Evolutionary conservation across 1,140 invertebrate genomes (phyloP), one percentile per base, ranked within the genome.

Genomic region (Megathymus violae): DNA sequence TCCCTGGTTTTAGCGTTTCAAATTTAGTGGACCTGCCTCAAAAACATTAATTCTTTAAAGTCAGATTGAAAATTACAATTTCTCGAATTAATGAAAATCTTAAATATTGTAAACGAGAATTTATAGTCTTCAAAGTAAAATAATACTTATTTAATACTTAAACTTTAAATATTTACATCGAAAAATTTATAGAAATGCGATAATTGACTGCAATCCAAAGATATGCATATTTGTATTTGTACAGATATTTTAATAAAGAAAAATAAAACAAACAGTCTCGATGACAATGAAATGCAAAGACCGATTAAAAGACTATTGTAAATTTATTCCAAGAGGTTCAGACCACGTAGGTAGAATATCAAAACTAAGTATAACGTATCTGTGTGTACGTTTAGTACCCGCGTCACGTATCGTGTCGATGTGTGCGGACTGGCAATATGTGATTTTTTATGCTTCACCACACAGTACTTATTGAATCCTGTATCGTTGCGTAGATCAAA

Each of bases 401-500:
- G 38, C 48, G 63, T 82, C 82, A 85, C 87, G 87, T 88, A 69
- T 38, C 60, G 64, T 56, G 72, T 48, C 27, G 47, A 75, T 78
- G 82, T 71, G 79, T 59, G 67, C 44, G 10, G 87, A 78, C 75
- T 89, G 65, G 71, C 64, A 82, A 86, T 79, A 54, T 51, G 51
- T 51, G 69, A 72, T 84, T 87, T 88, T 89, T 88, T 89, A 87
- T 89, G 81, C 76, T 62, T 51, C 44, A 63, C 74, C 76, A 69
- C 74, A 71, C 73, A 70, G 74, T 76, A 81, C 77, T 85, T 83
- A 87, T 85, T 87, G 80, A 87, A 85, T 83, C 69, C 71, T 67
- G 69, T 73, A 76, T 73, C 74, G 56, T 70, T 68, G 68, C 69
- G 64, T 78, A 63, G 77, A 78, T 81, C 74, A 74, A 69, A 54